Evolutionary conservation across 2,797 vertebrate genomes (phyloP).

Genomic region (Rhinogobio ventralis): DNA sequence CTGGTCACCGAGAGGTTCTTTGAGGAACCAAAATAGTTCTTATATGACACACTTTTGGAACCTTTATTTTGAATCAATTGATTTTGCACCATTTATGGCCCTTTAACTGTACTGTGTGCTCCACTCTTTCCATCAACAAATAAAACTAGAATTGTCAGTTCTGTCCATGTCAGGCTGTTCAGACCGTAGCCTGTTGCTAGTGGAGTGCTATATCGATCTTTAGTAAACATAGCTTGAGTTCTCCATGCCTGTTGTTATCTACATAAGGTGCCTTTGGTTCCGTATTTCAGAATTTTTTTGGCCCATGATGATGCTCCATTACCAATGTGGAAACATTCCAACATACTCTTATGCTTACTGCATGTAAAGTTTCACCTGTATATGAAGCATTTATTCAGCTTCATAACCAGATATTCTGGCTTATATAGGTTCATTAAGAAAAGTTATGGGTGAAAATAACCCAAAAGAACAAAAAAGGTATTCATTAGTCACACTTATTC

Average conservation of each 20-base stretch:
- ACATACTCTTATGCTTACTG: neutral
- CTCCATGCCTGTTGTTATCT: neutral
- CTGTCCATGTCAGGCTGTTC: neutral
- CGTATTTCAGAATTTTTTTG: slow-evolving; percentile 30
- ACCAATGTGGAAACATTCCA: slow-evolving; percentile 4
- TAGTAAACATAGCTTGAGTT: slow-evolving; percentile 3
- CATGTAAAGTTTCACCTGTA: slow-evolving; percentile 25
- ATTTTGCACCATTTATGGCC: neutral
- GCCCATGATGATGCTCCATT: neutral
- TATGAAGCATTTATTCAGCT: slow-evolving; percentile 7
- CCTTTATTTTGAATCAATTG: neutral
- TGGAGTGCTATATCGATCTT: neutral
- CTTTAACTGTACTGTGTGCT: neutral
- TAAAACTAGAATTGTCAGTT: neutral
- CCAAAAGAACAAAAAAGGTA: neutral
- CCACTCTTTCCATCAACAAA: neutral
- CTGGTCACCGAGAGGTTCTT: neutral
- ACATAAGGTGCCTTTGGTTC: slow-evolving; percentile 5
- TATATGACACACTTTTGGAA: no score
- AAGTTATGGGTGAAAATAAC: neutral
- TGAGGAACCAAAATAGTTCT: neutral
- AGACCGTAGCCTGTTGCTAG: slow-evolving; percentile 4
- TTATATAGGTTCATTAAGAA: neutral
- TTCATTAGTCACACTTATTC: neutral
- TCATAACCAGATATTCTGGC: slow-evolving; percentile 2